Percentiles rank a stretch among this genome's conserved stretches.
Evolutionary conservation across 2,113 vertebrate species (phyloP).

Genomic region (Ptyas mucosa): DNA sequence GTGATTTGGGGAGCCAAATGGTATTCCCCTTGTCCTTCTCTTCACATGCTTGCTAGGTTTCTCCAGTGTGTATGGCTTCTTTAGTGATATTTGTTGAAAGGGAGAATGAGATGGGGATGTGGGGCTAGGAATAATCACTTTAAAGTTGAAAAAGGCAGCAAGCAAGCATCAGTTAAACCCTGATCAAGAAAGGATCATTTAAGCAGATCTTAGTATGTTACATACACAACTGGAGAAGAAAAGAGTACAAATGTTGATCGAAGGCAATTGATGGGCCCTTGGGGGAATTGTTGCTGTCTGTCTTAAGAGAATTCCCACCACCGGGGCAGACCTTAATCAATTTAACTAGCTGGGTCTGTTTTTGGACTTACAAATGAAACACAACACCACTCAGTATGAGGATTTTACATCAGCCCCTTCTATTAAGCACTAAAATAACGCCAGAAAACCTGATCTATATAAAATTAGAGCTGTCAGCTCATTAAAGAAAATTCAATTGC

Average conservation of each 20-base stretch:
- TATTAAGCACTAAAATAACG: neutral
- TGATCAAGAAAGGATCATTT: neutral
- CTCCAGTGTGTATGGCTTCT: neutral
- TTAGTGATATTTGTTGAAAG: neutral
- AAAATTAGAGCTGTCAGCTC: slow-evolving; percentile 1
- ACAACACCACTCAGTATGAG: neutral
- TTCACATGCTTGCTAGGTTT: too few species aligned
- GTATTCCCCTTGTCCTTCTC: neutral
- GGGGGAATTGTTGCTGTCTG: accelerated
- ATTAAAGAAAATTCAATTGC: neutral
- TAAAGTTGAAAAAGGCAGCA: neutral
- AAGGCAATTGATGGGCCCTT: neutral
- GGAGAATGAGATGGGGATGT: neutral
- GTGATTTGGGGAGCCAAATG: neutral
- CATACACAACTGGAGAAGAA: neutral
- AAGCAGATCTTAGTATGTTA: neutral
- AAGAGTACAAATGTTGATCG: accelerated
- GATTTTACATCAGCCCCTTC: slow-evolving; percentile 26
- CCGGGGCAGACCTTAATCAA: neutral
- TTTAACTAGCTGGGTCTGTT: neutral
- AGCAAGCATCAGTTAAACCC: neutral
- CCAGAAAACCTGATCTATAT: neutral
- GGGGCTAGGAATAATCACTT: neutral
- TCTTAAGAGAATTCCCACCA: neutral
- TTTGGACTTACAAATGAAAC: slow-evolving; percentile 19